Base-by-base conservation (phyloP, 2,888 invertebrate species). In the Branchellion lobata region DNA sequence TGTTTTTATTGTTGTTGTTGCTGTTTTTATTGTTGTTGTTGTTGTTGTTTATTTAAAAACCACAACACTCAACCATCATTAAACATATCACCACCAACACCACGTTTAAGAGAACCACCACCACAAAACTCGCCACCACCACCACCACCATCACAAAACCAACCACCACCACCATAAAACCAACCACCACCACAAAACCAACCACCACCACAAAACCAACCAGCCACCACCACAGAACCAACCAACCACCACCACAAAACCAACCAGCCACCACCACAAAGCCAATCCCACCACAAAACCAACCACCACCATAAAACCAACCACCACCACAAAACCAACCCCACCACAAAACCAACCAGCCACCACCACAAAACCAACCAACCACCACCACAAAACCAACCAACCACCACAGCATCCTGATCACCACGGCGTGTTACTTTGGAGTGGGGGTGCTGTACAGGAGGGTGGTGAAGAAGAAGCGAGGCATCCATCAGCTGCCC, bases 341-440 rank as follows among this genome's bases (percentile, higher is more conserved):
- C 3, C 65, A 5, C 3, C n/a, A 65, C 65, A 65, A 65, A 5
- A 65, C 3, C 65, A 65, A n/a, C n/a, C n/a, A n/a, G 5, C 3
- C 65, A 65, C 29, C 5, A 65, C n/a, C 5, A 65, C 65, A 65
- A 65, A 5, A 65, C 5, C 65, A n/a, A 27, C n/a, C 65, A 65
- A 27, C n/a, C 3, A 65, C 65, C n/a, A 65, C 65, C n/a, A 65
- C 65, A 69, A 3, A 69, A 11, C 3, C 69, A 31, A 11, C 5
- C n/a, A 34, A 69, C 27, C 34, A 33, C 33, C 27, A 29, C 33
- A 69, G 31, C 27, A 3, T 69, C 21, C 3, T 33, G 27, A 69
- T 3, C 8, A 31, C 33, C 3, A 31, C 69, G 14, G 69, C 61
- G 3, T 8, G 14, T n/a, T 57, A 57, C 61, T 57, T 57, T 57